These are phyloP conservation scores for Bombus affinis DNA, from an alignment of 1,140 invertebrate genomes.

Conservation along the genomic window DNA sequence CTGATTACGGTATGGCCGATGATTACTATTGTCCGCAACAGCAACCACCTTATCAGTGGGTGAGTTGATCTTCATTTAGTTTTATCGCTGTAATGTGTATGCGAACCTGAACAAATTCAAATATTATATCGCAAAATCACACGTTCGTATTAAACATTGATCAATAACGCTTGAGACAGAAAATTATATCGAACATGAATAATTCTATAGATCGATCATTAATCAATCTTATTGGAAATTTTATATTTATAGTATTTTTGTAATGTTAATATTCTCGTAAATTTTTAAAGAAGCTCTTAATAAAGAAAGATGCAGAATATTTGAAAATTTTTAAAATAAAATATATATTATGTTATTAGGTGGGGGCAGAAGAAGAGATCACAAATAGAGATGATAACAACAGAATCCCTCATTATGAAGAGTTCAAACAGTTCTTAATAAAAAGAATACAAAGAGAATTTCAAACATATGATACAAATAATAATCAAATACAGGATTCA, in stretches of 20 bases:
- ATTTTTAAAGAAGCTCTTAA: not conserved
- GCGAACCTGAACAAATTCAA: not conserved
- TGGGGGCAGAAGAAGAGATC: slow-evolving; percentile 75
- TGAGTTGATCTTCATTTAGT: slow-evolving; percentile 49
- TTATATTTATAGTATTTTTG: not conserved
- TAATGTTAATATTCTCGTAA: not conserved
- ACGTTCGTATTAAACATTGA: not conserved
- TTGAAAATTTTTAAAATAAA: not conserved
- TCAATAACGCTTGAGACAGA: not conserved
- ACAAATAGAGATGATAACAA: slow-evolving; percentile 68
- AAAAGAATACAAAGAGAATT: slow-evolving; percentile 70
- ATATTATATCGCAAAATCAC: not conserved
- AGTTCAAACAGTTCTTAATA: slow-evolving; percentile 71
- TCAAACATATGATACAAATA: slow-evolving; percentile 66
- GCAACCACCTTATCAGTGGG: slow-evolving; percentile 74
- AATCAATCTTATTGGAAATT: not conserved
- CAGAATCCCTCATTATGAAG: slow-evolving; percentile 70
- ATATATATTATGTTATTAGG: slow-evolving; percentile 53
- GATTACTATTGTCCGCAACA: slow-evolving; percentile 68
- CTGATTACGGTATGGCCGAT: slow-evolving; percentile 67
- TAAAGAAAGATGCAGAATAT: not conserved
- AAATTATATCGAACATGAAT: not conserved
- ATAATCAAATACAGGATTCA: slow-evolving; percentile 61
- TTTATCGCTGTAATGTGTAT: not conserved
- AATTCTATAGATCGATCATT: slow-evolving; percentile 6